Percentiles rank a stretch among this genome's conserved stretches.
Evolutionary conservation across 2,113 vertebrate genomes (phyloP).

Genomic region (Podilymbus podiceps): DNA sequence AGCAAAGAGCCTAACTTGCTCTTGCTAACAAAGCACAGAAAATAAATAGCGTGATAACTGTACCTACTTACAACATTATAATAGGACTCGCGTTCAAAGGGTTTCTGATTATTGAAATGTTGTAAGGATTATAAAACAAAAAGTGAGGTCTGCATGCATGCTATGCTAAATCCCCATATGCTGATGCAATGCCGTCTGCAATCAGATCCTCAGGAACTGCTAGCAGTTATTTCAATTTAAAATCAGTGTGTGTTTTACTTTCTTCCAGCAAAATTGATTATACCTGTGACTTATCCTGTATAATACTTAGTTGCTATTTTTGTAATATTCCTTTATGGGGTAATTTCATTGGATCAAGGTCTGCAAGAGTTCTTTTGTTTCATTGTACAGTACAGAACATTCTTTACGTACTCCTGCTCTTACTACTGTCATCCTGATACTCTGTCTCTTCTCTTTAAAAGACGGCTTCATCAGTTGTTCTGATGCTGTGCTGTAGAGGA

Average conservation of each 20-base stretch:
- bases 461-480: neutral
- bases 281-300: neutral
- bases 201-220: neutral
- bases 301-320: neutral
- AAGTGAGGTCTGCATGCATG: neutral
- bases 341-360: neutral
- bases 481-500: neutral
- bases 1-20: neutral
- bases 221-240: neutral
- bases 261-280: neutral
- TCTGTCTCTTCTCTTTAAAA: neutral
- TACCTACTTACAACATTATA: neutral
- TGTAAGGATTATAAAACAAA: neutral
- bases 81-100: neutral
- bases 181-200: neutral
- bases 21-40: neutral
- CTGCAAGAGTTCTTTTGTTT: neutral
- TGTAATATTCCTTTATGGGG: neutral
- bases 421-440: neutral
- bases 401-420: neutral
- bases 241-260: neutral
- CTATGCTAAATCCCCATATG: neutral
- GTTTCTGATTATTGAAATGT: neutral
- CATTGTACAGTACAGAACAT: neutral
- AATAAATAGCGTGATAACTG: neutral